A percentile compares a stretch with the other conserved stretches of the same genome.
These are phyloP conservation scores for Micromussa lordhowensis DNA, from an alignment of 92 coral and sea anemone genomes.

Conservation along the genomic window DNA sequence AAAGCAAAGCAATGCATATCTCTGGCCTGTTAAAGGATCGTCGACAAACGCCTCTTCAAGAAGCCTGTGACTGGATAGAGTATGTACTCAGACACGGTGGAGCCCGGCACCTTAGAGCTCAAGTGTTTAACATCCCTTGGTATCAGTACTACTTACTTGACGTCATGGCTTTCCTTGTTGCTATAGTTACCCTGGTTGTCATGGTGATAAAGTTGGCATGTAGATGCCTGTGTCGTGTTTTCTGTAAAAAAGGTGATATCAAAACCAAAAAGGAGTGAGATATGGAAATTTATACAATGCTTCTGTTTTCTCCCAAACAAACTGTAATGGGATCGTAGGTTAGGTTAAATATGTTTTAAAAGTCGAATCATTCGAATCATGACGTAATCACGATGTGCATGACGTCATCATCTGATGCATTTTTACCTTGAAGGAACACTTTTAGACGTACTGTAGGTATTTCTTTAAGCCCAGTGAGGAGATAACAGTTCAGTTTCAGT, in stretches of 20 bases:
- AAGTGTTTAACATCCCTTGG: conserved; percentile 68
- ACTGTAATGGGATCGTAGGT: background rate
- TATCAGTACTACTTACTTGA: conserved; percentile 68
- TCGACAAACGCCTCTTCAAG: conserved; percentile 49
- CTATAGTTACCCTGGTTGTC: conserved; percentile 31
- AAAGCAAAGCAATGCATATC: conserved; percentile 28
- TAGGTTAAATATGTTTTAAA: too few relatives aligned
- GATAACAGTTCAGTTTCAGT: too few relatives aligned
- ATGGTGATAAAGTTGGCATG: conserved; percentile 26
- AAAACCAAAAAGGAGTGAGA: conserved; percentile 36
- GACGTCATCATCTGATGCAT: too few relatives aligned
- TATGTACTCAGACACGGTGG: conserved; percentile 54
- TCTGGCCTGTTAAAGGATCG: conserved; percentile 59
- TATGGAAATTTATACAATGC: background rate
- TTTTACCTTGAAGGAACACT: too few relatives aligned
- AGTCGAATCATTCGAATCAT: too few relatives aligned
- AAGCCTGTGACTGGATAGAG: conserved; percentile 59
- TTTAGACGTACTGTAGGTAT: too few relatives aligned
- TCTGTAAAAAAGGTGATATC: conserved; percentile 18
- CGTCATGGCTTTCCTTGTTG: conserved; percentile 52
- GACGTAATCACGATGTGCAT: too few relatives aligned
- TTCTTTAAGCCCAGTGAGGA: too few relatives aligned
- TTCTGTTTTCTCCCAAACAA: background rate
- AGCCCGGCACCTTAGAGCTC: conserved; percentile 62
- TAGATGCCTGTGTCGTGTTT: conserved; percentile 36